Conservation (phyloP, 2,797 vertebrate genomes). For the Catamblyrhynchus diadema region DNA sequence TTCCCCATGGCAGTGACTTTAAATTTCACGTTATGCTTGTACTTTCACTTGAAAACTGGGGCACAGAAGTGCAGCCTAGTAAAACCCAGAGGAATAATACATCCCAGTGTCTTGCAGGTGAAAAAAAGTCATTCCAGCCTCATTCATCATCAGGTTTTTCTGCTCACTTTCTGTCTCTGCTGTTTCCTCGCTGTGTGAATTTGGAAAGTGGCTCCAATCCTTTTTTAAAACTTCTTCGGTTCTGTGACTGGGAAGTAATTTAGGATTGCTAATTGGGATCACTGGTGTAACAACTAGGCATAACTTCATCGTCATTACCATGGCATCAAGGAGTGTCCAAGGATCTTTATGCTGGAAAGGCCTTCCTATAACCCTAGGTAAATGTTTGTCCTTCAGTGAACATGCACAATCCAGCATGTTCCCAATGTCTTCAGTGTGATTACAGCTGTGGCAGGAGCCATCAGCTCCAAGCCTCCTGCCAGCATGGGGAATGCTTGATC, state of each 20-base stretch:
- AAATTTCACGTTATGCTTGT: background rate
- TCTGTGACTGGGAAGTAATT: background rate
- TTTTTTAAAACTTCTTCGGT: background rate
- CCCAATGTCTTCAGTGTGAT: background rate
- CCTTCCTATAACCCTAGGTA: background rate
- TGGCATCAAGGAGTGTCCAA: background rate
- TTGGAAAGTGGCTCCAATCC: background rate
- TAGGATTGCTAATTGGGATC: background rate
- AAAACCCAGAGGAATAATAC: background rate
- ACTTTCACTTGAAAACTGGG: background rate
- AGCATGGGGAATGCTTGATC: background rate
- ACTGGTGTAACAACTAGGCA: background rate
- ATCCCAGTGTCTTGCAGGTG: background rate
- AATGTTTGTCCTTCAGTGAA: background rate
- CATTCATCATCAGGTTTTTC: background rate
- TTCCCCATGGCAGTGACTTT: background rate
- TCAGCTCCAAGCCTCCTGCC: background rate
- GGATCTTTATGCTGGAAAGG: background rate
- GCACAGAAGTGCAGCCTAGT: background rate
- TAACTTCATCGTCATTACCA: background rate
- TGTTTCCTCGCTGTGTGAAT: background rate
- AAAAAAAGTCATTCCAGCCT: background rate
- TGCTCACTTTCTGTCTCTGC: background rate
- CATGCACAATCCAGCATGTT: fast-evolving
- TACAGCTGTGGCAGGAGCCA: background rate